Conservation (phyloP, 1,140 invertebrate species). For the Streblospio benedicti region DNA sequence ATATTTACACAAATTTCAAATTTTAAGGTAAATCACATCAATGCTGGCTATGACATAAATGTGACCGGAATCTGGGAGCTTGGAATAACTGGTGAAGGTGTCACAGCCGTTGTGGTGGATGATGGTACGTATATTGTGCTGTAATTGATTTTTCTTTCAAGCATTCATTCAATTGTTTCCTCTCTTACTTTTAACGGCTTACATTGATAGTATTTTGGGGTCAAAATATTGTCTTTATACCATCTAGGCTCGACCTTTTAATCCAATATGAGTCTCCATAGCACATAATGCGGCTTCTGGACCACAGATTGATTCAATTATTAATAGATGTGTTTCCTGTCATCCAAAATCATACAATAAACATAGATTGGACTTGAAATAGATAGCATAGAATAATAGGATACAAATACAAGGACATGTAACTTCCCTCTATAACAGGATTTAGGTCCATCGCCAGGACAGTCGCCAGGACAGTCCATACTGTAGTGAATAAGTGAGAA, state of each 20-base stretch:
- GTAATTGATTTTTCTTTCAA: background rate
- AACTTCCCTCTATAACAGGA: too few species aligned
- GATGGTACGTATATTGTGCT: conserved; percentile 34
- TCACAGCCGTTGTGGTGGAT: conserved; percentile 46
- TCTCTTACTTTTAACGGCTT: background rate
- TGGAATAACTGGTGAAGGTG: conserved; percentile 37
- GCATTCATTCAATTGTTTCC: background rate
- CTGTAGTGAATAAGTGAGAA: too few species aligned
- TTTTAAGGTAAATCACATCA: conserved; percentile 24
- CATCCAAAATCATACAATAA: too few species aligned
- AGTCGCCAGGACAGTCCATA: too few species aligned
- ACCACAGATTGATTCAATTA: conserved; percentile 23
- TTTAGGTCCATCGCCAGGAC: too few species aligned
- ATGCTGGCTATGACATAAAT: conserved; percentile 37
- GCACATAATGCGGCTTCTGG: background rate
- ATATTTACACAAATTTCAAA: background rate
- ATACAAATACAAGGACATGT: too few species aligned
- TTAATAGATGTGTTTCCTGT: too few species aligned
- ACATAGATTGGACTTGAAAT: too few species aligned
- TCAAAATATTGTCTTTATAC: background rate
- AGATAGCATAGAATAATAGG: too few species aligned
- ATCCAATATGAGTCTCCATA: background rate
- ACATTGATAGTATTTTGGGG: background rate
- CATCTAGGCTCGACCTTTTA: background rate
- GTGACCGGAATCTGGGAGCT: conserved; percentile 42